Evolutionary conservation across 2,113 vertebrate genomes (phyloP).

Genomic region (Pelodiscus sinensis): DNA sequence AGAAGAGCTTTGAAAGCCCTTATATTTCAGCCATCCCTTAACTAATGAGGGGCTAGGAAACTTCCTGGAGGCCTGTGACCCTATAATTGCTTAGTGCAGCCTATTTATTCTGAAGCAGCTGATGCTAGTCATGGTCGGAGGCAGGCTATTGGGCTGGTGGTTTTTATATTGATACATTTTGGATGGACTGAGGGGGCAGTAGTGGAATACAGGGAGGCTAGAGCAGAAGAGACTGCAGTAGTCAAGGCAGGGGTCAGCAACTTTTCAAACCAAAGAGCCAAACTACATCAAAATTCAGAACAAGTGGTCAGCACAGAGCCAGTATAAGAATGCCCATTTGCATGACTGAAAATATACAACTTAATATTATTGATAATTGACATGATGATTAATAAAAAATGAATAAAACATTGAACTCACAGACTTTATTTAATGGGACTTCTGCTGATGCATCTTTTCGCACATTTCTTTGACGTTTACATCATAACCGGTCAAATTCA

Average conservation of each 20-base stretch:
- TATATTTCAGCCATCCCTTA: neutral
- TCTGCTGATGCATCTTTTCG: too few relatives aligned
- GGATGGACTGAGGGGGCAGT: neutral
- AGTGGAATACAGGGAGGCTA: neutral
- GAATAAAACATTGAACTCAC: too few relatives aligned
- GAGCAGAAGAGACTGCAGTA: neutral
- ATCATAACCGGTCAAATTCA: too few relatives aligned
- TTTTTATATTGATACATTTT: slow-evolving; percentile 6
- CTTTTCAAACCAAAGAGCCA: too few relatives aligned
- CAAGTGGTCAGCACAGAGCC: too few relatives aligned
- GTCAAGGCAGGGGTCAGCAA: neutral
- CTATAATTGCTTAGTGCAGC: neutral
- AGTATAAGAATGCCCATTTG: too few relatives aligned
- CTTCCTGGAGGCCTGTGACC: neutral
- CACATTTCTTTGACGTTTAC: too few relatives aligned
- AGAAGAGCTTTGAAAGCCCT: slow-evolving; percentile 3
- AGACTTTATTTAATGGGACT: too few relatives aligned
- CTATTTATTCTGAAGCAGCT: neutral
- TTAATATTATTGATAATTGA: too few relatives aligned
- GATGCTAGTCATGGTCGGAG: neutral
- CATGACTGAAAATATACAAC: too few relatives aligned
- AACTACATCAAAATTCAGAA: too few relatives aligned
- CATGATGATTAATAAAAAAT: too few relatives aligned
- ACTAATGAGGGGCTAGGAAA: neutral
- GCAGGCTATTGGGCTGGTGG: neutral